These are phyloP conservation scores for Coecobrya sp. DNA, from an alignment of 2,888 invertebrate genomes.

Conservation along the genomic window DNA sequence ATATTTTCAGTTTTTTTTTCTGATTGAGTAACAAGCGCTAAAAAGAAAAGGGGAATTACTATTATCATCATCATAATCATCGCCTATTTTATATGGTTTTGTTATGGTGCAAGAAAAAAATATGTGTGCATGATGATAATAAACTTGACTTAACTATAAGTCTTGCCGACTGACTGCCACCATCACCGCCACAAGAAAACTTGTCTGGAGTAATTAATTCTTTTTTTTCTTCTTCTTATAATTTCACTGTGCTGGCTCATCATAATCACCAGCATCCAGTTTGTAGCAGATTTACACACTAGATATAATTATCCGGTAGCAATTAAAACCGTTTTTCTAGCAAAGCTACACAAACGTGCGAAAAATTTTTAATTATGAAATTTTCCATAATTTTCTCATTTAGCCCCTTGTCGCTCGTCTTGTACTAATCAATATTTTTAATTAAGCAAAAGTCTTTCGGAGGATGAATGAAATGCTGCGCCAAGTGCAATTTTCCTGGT, in stretches of 20 bases:
- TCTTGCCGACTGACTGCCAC: slow-evolving; percentile 15
- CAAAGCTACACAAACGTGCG: not conserved
- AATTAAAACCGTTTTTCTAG: slow-evolving; percentile 34
- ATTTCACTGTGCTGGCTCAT: not conserved
- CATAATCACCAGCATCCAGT: slow-evolving; percentile 22
- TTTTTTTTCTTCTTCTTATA: slow-evolving; percentile 30
- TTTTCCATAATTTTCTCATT: not conserved
- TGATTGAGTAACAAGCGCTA: slow-evolving; percentile 62
- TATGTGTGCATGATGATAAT: slow-evolving; percentile 48
- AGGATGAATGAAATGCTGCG: too few relatives aligned
- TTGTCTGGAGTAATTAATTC: slow-evolving; percentile 60
- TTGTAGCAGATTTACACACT: slow-evolving; percentile 62
- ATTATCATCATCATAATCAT: slow-evolving; percentile 61
- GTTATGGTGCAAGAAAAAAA: slow-evolving; percentile 48
- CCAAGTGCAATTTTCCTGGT: too few relatives aligned
- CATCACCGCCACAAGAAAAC: not conserved
- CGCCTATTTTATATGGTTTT: slow-evolving; percentile 44
- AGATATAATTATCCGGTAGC: slow-evolving; percentile 35
- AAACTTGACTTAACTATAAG: slow-evolving; percentile 4
- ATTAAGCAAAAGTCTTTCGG: too few relatives aligned
- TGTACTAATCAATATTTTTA: too few relatives aligned
- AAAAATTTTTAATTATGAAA: not conserved
- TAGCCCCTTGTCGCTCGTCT: not conserved
- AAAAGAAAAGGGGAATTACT: slow-evolving; percentile 52
- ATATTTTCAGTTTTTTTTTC: not conserved